Evolutionary conservation across 1,140 invertebrate species (phyloP).

Genomic region (Drosophila ambigua): DNA sequence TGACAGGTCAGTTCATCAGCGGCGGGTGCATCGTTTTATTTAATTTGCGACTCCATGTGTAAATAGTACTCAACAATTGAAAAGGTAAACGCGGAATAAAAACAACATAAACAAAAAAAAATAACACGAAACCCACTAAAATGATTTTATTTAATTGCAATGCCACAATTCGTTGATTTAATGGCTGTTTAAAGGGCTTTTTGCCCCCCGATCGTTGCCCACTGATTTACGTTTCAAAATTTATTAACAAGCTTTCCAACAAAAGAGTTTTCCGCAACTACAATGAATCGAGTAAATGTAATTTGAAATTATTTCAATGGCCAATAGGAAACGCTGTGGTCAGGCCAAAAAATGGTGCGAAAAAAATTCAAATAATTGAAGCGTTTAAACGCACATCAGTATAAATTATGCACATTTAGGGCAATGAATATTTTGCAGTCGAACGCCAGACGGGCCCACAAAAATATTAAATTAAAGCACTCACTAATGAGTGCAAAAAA

Average conservation of each 20-base stretch:
- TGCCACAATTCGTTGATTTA: constrained; percentile 28
- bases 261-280: constrained; percentile 1
- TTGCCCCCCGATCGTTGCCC: not conserved
- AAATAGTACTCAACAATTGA: not conserved
- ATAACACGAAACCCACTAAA: not conserved
- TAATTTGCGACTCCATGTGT: constrained; percentile 8
- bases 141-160: constrained; percentile 12
- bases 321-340: constrained; percentile 7
- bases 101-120: not conserved
- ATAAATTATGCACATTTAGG: constrained; percentile 46
- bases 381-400: constrained; percentile 60
- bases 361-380: constrained; percentile 34
- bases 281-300: constrained; percentile 21
- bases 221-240: constrained; percentile 42
- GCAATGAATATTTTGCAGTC: constrained; percentile 29
- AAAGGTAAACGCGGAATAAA: not conserved
- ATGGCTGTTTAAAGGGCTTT: constrained; percentile 2
- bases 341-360: not conserved
- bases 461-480: too few relatives aligned
- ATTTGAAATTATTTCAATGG: constrained; percentile 26
- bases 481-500: too few relatives aligned
- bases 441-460: constrained; percentile 2
- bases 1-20: constrained; percentile 40
- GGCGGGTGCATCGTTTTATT: constrained; percentile 10
- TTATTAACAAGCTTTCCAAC: constrained; percentile 10